A percentile compares a stretch with the other conserved stretches of the same genome.
Conservation (phyloP, 2,888 invertebrate genomes). For the Candidula unifasciata region DNA sequence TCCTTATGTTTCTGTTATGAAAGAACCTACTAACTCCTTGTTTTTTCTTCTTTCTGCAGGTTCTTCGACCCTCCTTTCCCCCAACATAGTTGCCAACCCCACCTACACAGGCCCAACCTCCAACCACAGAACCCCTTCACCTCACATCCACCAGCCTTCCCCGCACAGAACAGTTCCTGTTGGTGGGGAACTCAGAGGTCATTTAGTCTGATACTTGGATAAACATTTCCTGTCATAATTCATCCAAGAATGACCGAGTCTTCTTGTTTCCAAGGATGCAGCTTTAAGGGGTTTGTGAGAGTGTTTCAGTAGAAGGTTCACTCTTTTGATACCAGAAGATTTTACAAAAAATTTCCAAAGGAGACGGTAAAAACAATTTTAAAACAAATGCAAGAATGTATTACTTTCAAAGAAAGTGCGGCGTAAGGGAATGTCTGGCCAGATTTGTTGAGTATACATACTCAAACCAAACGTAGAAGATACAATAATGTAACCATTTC, state of each 20-base stretch:
- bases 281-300: neutral
- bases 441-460: too few species aligned
- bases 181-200: slow-evolving; percentile 67
- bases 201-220: slow-evolving; percentile 60
- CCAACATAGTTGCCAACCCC: slow-evolving; percentile 69
- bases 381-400: too few species aligned
- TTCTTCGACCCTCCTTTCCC: slow-evolving; percentile 59
- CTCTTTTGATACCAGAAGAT: too few species aligned
- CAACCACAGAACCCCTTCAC: slow-evolving; percentile 61
- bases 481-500: too few species aligned
- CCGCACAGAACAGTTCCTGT: slow-evolving; percentile 58
- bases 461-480: too few species aligned
- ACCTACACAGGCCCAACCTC: slow-evolving; percentile 65
- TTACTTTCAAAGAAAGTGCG: too few species aligned
- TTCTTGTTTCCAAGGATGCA: neutral
- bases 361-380: too few species aligned
- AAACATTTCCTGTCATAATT: neutral
- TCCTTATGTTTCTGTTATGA: neutral
- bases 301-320: neutral
- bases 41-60: slow-evolving; percentile 57
- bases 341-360: too few species aligned
- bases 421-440: too few species aligned
- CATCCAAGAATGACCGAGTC: slow-evolving; percentile 26
- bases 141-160: slow-evolving; percentile 55
- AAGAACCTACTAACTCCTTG: too few species aligned